A percentile compares a stretch with the other conserved stretches of the same genome.
Evolutionary conservation across 37 sponge, comb jelly and placozoan genomes (phyloP).

Genomic region (Bolinopsis microptera): DNA sequence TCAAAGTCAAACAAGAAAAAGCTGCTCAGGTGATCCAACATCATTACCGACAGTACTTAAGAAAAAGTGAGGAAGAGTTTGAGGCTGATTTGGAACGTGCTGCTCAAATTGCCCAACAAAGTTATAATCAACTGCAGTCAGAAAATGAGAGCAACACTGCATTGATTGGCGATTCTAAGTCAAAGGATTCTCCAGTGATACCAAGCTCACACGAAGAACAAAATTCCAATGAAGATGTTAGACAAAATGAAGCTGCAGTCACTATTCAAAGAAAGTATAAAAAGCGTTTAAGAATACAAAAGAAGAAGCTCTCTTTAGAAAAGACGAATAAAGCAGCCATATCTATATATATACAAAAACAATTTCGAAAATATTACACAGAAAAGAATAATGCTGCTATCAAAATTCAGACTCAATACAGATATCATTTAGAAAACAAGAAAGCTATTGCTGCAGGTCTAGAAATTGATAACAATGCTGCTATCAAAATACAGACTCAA

Average conservation of each 20-base stretch:
- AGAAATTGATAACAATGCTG: neutral
- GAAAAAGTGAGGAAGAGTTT: slow-evolving; percentile 34
- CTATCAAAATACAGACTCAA: neutral
- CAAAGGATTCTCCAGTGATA: no score
- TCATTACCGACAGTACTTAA: slow-evolving; percentile 1
- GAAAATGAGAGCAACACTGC: neutral
- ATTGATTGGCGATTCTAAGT: no score
- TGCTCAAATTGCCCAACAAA: neutral
- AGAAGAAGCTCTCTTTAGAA: neutral
- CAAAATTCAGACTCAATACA: neutral
- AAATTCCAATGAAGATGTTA: neutral
- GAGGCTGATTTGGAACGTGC: neutral
- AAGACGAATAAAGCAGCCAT: neutral
- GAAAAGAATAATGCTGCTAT: neutral
- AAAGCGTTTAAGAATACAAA: neutral
- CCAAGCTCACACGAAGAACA: no score
- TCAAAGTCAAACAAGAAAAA: neutral
- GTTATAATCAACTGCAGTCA: neutral
- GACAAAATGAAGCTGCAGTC: neutral
- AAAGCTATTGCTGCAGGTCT: neutral
- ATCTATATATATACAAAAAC: neutral
- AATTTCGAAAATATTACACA: neutral
- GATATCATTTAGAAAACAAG: neutral
- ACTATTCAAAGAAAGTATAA: neutral
- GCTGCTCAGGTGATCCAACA: slow-evolving; percentile 20